Conservation (phyloP, 2,888 invertebrate species). For the Stenoptilia bipunctidactyla region DNA sequence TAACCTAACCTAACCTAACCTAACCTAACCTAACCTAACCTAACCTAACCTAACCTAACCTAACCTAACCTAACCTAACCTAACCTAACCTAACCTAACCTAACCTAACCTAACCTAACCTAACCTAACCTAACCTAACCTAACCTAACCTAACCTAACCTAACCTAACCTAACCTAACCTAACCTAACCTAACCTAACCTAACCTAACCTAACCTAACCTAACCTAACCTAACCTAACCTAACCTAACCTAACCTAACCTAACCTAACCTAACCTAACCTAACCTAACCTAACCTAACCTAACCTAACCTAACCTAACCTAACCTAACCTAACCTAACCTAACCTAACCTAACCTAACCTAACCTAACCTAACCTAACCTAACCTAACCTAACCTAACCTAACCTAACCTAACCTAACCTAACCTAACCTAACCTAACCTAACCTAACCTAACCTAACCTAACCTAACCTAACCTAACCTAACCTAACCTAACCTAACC, state of each 20-base stretch:
- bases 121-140: slow-evolving; percentile 5
- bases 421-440: slow-evolving; percentile 8
- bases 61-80: slow-evolving; percentile 10
- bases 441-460: slow-evolving; percentile 8
- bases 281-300: slow-evolving; percentile 7
- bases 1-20: slow-evolving; percentile 11
- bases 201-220: slow-evolving; percentile 8
- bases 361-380: slow-evolving; percentile 8
- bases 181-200: slow-evolving; percentile 8
- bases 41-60: slow-evolving; percentile 11
- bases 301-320: slow-evolving; percentile 8
- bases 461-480: slow-evolving; percentile 8
- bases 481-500: slow-evolving; percentile 8
- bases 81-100: slow-evolving; percentile 10
- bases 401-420: slow-evolving; percentile 8
- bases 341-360: slow-evolving; percentile 8
- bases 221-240: slow-evolving; percentile 8
- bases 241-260: slow-evolving; percentile 8
- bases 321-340: slow-evolving; percentile 8
- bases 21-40: slow-evolving; percentile 11
- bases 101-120: slow-evolving; percentile 9
- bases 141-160: slow-evolving; percentile 3
- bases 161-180: slow-evolving; percentile 4
- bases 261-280: slow-evolving; percentile 7
- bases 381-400: slow-evolving; percentile 8